A percentile compares a stretch with the other conserved stretches of the same genome.
phyloP scores from a whole-genome alignment of 2,888 invertebrate species.

The Perithous albicinctus region DNA sequence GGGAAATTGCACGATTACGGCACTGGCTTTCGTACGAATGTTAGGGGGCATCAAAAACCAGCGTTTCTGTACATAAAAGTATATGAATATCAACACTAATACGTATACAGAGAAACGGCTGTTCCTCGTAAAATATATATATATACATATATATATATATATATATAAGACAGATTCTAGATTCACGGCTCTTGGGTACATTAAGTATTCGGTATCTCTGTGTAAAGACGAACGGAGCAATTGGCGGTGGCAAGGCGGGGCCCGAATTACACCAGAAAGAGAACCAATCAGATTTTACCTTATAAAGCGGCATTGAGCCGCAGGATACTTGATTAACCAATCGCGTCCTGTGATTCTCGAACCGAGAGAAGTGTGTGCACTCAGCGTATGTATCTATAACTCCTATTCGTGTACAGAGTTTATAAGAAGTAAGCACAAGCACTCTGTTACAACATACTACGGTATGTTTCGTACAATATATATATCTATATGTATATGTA shows the following conservation, averaged over 20 bases:
- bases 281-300: constrained; percentile 84
- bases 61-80: background rate
- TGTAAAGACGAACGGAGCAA: constrained; percentile 81
- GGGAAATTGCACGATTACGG: constrained; percentile 39
- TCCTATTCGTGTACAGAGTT: constrained; percentile 19
- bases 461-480: constrained; percentile 26
- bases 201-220: constrained; percentile 75
- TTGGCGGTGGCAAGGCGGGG: constrained; percentile 82
- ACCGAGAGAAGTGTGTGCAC: constrained; percentile 48
- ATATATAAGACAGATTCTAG: constrained; percentile 52
- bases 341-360: constrained; percentile 81
- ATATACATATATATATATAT: too few species aligned
- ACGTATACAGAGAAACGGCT: constrained; percentile 14
- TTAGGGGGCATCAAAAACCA: constrained; percentile 29
- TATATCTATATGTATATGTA: too few species aligned
- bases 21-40: constrained; percentile 22
- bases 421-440: constrained; percentile 34
- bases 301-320: constrained; percentile 82
- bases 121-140: constrained; percentile 4
- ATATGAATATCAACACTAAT: constrained; percentile 20
- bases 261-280: constrained; percentile 82
- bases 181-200: constrained; percentile 47
- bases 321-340: constrained; percentile 84
- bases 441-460: constrained; percentile 50
- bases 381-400: constrained; percentile 25